Evolutionary conservation across 2,797 vertebrate species (phyloP).

Genomic region (Bovichtus diacanthus): DNA sequence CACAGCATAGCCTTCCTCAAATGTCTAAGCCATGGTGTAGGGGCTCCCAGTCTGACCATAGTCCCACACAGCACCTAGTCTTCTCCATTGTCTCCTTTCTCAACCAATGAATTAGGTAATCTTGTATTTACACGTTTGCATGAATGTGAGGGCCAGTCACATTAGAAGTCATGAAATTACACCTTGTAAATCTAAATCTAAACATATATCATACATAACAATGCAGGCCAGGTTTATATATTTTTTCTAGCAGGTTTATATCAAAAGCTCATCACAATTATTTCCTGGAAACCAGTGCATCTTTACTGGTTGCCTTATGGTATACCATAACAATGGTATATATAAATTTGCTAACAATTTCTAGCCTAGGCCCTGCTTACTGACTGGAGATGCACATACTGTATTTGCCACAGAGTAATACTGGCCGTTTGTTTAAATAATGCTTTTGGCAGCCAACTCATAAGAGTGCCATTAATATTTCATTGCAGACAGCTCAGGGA

Average conservation of each 20-base stretch:
- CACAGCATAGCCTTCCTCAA: conserved; percentile 76
- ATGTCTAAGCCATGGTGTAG: conserved; percentile 49
- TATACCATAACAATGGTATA: not conserved
- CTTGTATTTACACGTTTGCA: not conserved
- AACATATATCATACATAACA: not conserved
- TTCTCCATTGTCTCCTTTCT: conserved; percentile 1
- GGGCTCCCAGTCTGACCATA: conserved; percentile 21
- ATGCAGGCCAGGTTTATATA: not conserved
- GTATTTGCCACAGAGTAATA: conserved; percentile 16
- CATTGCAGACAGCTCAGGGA: not conserved
- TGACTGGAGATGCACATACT: not conserved
- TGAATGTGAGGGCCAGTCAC: not conserved
- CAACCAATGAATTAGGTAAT: not conserved
- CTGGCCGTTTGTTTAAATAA: conserved; percentile 7
- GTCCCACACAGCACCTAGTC: not conserved
- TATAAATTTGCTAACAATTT: not conserved
- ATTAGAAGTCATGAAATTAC: not conserved
- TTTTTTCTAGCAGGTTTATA: not conserved
- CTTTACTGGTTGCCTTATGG: not conserved
- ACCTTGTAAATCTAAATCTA: not conserved
- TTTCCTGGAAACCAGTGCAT: not conserved
- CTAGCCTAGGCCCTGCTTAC: not conserved
- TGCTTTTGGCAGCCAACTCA: not conserved
- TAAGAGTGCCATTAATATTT: conserved; percentile 5
- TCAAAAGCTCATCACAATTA: not conserved